Percentiles rank a stretch among this genome's conserved stretches.
phyloP scores from a whole-genome alignment of 2,113 vertebrate species.

The Ptilonorhynchus violaceus region DNA sequence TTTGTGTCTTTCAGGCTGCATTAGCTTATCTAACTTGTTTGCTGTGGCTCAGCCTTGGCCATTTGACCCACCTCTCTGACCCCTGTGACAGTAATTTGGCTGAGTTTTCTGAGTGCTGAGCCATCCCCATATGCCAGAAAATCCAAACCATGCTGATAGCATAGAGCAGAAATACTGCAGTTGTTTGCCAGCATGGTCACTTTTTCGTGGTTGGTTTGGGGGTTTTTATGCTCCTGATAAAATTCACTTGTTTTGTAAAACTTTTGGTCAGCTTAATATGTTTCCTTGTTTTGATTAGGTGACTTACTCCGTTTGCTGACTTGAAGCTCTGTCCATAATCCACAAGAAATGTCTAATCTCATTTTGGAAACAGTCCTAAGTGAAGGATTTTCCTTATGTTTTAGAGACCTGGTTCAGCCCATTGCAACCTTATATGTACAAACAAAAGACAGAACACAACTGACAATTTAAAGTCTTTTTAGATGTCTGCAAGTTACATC shows the following conservation, averaged over 20 bases:
- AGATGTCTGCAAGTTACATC: background rate
- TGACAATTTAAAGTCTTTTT: background rate
- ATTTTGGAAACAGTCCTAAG: background rate
- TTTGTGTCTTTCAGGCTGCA: background rate
- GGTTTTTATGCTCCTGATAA: background rate
- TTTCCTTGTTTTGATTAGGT: background rate
- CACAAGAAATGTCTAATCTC: background rate
- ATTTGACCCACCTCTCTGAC: background rate
- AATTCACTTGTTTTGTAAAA: background rate
- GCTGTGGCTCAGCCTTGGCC: background rate
- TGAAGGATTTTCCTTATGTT: background rate
- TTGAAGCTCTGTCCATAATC: background rate
- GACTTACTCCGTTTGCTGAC: background rate
- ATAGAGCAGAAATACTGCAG: background rate
- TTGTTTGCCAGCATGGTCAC: accelerated
- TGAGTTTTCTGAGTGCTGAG: background rate
- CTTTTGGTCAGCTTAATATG: background rate
- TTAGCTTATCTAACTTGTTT: background rate
- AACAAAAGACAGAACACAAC: background rate
- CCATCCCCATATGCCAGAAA: background rate
- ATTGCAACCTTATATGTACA: background rate
- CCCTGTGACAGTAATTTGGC: background rate
- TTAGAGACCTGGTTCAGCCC: background rate
- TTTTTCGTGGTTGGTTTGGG: background rate
- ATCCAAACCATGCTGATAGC: accelerated